These are phyloP conservation scores for Bombus sibiricus DNA, from an alignment of 1,140 invertebrate species.

Conservation along the genomic window DNA sequence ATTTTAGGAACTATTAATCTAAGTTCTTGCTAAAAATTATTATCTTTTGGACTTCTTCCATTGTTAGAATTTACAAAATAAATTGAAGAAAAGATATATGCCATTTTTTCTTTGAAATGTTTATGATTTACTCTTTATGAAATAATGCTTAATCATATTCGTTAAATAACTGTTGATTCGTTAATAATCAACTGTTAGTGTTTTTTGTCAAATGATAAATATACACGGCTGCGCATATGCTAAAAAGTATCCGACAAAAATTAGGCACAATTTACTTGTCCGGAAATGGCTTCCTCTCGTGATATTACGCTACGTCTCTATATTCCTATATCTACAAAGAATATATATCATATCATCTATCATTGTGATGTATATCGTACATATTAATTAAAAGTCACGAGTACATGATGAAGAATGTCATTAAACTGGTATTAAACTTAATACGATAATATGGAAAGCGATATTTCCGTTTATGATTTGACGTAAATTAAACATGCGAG, in stretches of 20 bases:
- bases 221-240: not conserved
- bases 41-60: not conserved
- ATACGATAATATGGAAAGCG: not conserved
- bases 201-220: not conserved
- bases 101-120: not conserved
- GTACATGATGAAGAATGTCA: not conserved
- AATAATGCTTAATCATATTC: not conserved
- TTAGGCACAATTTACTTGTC: not conserved
- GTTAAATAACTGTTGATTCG: too few relatives aligned
- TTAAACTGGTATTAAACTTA: not conserved
- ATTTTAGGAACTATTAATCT: not conserved
- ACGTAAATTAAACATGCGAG: not conserved
- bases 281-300: not conserved
- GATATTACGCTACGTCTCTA: not conserved
- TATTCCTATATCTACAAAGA: not conserved
- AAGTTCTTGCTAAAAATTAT: not conserved
- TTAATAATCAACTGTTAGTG: not conserved
- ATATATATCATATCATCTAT: conserved; percentile 3
- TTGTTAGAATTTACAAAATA: not conserved
- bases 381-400: not conserved
- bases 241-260: not conserved
- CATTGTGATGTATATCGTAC: not conserved
- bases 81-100: not conserved
- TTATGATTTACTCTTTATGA: not conserved
- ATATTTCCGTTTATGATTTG: not conserved